These are phyloP conservation scores for Agrochola lychnidis DNA, from an alignment of 2,888 invertebrate species.

Conservation along the genomic window DNA sequence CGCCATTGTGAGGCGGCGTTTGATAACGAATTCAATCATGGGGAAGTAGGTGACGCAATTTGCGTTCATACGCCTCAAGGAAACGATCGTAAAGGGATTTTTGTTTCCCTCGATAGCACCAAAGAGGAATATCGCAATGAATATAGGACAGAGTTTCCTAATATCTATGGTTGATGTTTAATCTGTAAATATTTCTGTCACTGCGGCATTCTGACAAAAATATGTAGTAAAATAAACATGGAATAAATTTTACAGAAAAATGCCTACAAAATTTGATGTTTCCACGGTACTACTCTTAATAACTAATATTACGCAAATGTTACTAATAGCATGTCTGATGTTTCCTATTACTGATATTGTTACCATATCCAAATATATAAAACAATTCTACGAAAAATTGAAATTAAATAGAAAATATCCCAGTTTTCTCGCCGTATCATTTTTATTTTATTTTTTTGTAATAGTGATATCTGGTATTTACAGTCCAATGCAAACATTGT, in stretches of 20 bases:
- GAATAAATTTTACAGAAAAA: constrained; percentile 51
- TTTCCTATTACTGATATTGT: constrained; percentile 75
- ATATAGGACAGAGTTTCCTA: constrained; percentile 23
- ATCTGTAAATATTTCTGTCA: constrained; percentile 43
- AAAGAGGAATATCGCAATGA: constrained; percentile 56
- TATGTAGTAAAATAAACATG: constrained; percentile 6
- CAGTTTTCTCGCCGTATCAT: constrained; percentile 9
- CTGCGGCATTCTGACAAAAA: constrained; percentile 29
- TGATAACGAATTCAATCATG: constrained; percentile 84
- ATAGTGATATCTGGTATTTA: constrained; percentile 75
- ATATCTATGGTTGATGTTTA: constrained; percentile 40
- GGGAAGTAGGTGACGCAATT: constrained; percentile 70
- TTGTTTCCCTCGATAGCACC: constrained; percentile 58
- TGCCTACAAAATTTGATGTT: constrained; percentile 61
- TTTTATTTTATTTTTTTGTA: constrained; percentile 68
- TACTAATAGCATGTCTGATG: constrained; percentile 74
- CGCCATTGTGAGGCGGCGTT: constrained; percentile 72
- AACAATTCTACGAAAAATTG: constrained; percentile 53
- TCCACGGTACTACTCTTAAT: constrained; percentile 68
- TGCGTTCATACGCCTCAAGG: constrained; percentile 62
- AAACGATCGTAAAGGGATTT: constrained; percentile 67
- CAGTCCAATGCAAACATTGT: constrained; percentile 74
- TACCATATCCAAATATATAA: constrained; percentile 72
- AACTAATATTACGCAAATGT: constrained; percentile 77
- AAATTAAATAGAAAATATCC: constrained; percentile 21